Base-by-base conservation (phyloP, 2,113 vertebrate species). In the Thymallus thymallus region DNA sequence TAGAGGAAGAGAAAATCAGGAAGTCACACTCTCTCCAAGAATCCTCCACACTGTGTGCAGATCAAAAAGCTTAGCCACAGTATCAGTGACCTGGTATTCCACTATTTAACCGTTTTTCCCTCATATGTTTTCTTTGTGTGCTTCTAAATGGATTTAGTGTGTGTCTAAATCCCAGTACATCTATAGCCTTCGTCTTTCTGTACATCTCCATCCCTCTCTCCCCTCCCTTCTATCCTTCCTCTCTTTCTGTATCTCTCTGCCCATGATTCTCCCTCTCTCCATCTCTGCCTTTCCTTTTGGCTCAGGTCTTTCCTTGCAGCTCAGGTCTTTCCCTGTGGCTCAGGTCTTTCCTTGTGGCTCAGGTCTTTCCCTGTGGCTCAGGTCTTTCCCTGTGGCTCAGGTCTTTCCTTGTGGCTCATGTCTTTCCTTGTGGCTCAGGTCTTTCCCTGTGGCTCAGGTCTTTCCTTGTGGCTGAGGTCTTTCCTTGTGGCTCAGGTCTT, bases 61-160 rank as follows among this genome's bases (percentile, higher is more conserved):
- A 84, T 75, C 79, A 85, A 71, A 83, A 73, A 71, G 70, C 74
- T 63, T 23, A 26, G 69, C 63, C 73, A 45, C 69, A 75, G 66
- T 74, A 60, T 80, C 64, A 71, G 66, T 51, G 45, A 67, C 71
- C 63, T 26, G 13, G 76, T 71, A 82, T 72, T 78, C 71, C 65
- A 16, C 4, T 23, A 60, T 16, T 1, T 7, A 22, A 60, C 2
- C 2, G 0, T 2, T 60, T 77, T 13, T 75, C 74, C 77, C 80
- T 79, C 16, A 71, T 79, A 77, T 26, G 72, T 64, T 79, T 22
- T 20, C 68, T 74, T 48, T 69, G 13, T 45, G 22, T 45, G 22
- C 62, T 48, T 68, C 60, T 62, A 71, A 81, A 72, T 68, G 72
- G 73, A 75, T 20, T 61, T 45, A 76, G 48, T 51, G 16, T 51